Evolutionary conservation across 2,797 vertebrate species (phyloP), one percentile per base, ranked within the genome.

Genomic region (Typhlichthys eigenmanni): DNA sequence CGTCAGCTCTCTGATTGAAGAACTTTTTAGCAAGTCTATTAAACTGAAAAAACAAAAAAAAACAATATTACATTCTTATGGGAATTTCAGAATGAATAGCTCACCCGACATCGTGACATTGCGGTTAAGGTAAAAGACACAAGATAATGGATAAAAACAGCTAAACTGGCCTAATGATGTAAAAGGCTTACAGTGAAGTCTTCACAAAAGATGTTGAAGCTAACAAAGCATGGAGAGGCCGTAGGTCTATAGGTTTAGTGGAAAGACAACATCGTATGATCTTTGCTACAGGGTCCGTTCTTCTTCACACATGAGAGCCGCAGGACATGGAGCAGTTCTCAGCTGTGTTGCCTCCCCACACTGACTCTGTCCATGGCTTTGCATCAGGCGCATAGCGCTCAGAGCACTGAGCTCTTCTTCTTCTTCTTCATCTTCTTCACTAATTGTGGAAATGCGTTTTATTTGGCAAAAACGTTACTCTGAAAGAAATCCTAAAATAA

Each of bases 291-390:
- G 74, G 72, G 71, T 69, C 74, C 59, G 7, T 64, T 68, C 72
- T 69, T 72, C 75, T 85, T 88, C 81, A 81, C 89, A 89, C 88
- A 82, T 80, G 84, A 87, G 76, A 80, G 85, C 86, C 72, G 71
- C 58, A 70, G 85, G 84, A 75, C 64, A 34, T 69, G 24, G 84
- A 72, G 66, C 76, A 68, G 74, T 74, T 81, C 85, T 89, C 85
- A 60, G 72, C 13, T 64, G 81, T 73, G 55, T 69, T 58, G 72
- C 69, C 69, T 71, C 69, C 76, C 72, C 19, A 58, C 72, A 78
- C 75, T 61, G 72, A 74, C 57, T 63, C 64, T 82, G 77, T 71
- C 84, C 71, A 49, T 14, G 16, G 66, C 58, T 76, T 79, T 78
- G 75, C 77, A 76, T 81, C 24, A 24, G 24, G 24, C 24, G 24